Conservation (phyloP, 2,113 vertebrate species). For the Neotoma lepida region DNA sequence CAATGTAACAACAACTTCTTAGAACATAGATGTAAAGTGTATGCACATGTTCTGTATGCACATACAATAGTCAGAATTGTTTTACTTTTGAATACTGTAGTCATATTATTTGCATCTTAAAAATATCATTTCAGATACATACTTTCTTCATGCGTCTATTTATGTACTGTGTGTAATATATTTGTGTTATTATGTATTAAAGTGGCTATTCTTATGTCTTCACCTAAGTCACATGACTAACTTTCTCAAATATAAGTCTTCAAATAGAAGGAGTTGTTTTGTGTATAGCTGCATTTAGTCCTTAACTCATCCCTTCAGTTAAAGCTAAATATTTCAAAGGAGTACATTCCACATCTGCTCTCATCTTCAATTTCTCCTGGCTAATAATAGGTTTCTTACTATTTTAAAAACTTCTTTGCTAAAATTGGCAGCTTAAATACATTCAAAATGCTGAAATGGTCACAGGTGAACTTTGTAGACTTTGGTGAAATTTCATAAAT, state of each 20-base stretch:
- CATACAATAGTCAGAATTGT: neutral
- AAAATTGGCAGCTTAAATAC: neutral
- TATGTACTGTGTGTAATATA: neutral
- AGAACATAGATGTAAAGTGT: neutral
- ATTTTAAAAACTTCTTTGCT: neutral
- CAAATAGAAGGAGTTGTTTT: conserved; percentile 15
- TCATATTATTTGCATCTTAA: neutral
- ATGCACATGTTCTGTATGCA: neutral
- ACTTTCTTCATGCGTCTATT: neutral
- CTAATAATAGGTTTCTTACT: neutral
- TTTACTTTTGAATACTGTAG: conserved; percentile 27
- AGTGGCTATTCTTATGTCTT: neutral
- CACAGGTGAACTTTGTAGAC: neutral
- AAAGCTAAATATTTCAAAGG: neutral
- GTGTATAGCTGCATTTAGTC: neutral
- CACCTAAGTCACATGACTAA: conserved; percentile 21
- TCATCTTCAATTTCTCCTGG: neutral
- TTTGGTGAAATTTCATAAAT: neutral
- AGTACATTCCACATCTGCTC: neutral
- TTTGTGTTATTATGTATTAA: conserved; percentile 42
- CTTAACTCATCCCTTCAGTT: neutral
- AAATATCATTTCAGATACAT: neutral
- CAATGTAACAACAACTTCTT: neutral
- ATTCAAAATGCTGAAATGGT: neutral
- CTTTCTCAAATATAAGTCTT: conserved; percentile 1